Evolutionary conservation across 37 sponge, comb jelly and placozoan species (phyloP).

Genomic region (Cliona cf. orientalis): DNA sequence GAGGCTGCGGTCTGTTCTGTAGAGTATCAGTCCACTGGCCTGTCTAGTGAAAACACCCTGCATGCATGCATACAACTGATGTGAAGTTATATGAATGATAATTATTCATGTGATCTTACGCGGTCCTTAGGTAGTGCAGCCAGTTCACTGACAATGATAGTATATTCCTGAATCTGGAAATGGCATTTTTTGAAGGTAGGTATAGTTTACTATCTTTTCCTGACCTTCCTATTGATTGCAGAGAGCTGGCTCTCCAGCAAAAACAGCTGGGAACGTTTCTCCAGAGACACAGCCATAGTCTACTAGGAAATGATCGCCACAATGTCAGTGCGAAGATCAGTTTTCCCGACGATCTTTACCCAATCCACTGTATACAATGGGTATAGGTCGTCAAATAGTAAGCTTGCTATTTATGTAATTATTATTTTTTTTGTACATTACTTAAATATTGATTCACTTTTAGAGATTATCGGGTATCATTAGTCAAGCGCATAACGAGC

Average conservation of each 20-base stretch:
- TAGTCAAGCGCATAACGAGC: no score
- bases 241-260: slow-evolving; percentile 5
- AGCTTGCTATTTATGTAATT: no score
- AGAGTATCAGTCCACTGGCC: slow-evolving; percentile 40
- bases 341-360: not conserved
- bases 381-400: no score
- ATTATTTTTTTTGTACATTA: no score
- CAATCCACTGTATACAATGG: no score
- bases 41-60: slow-evolving; percentile 52
- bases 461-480: no score
- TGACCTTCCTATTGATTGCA: slow-evolving; percentile 28
- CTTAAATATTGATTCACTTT: no score
- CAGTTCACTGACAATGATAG: slow-evolving; percentile 34
- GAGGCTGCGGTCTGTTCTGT: slow-evolving; percentile 22
- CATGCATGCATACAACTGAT: not conserved
- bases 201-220: not conserved
- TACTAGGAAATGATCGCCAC: not conserved
- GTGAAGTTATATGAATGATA: not conserved
- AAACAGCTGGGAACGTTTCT: not conserved
- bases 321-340: not conserved
- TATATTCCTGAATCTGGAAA: slow-evolving; percentile 38
- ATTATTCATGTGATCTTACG: not conserved
- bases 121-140: slow-evolving; percentile 21
- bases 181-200: not conserved
- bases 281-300: not conserved